Evolutionary conservation across 2,888 invertebrate species (phyloP), one percentile per base, ranked within the genome.

Genomic region (Drosophila monieri): DNA sequence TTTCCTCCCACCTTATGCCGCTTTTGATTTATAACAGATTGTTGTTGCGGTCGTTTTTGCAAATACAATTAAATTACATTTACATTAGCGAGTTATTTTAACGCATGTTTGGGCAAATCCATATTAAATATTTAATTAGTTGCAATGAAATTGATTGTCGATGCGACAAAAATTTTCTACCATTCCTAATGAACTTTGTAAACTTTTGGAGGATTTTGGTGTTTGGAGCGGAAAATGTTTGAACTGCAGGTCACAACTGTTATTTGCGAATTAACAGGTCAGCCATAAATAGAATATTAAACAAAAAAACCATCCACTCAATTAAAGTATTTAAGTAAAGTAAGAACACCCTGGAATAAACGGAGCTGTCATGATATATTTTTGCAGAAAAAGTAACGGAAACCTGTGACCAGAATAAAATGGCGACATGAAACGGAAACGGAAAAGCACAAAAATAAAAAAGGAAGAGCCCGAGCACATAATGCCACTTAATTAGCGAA

Each of bases 121-220:
- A 60, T 57, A 55, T 79, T 83, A 67, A 71, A 83, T 76, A 74
- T 85, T 72, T 74, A 85, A 80, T 80, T 76, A 73, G 54, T 76
- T 71, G 12, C 66, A 67, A 62, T 64, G 49, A 68, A 68, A 84
- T 74, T 77, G 75, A 84, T 84, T 73, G 32, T 72, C 39, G 27
- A 59, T 51, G 32, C 51, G 49, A 46, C 43, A 21, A 15, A 69
- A 21, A 59, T 61, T 30, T 47, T 47, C 18, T 46, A 44, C 61
- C 61, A 39, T 72, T 37, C 49, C 54, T 62, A 72, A 69, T 69
- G 46, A 69, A 69, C 68, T 62, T 61, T 69, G 46, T 14, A 39
- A 67, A 32, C 68, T 41, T 67, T 55, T 9, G 18, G 35, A 9
- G 12, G 14, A 15, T 53, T 15, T 43, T 12, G 15, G 25, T 12